Percentiles rank a stretch among this genome's conserved stretches.
phyloP scores from a whole-genome alignment of 2,888 invertebrate species.

The Conistra vaccinii region DNA sequence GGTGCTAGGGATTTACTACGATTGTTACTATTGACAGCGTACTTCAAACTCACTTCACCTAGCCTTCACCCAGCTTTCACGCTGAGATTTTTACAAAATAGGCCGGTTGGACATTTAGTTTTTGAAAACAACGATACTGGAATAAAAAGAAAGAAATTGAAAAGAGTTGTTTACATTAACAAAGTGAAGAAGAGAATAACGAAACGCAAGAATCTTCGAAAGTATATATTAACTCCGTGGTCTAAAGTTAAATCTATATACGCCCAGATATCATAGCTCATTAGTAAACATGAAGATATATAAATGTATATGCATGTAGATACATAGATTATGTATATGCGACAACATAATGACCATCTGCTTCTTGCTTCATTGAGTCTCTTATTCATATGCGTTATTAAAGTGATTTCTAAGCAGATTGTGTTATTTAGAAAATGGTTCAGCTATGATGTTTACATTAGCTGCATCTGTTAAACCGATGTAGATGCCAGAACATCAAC shows the following conservation, averaged over 20 bases:
- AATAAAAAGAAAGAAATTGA: too few relatives aligned
- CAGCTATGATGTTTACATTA: not conserved
- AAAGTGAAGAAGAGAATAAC: too few relatives aligned
- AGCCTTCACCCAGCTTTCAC: too few relatives aligned
- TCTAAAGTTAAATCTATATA: not conserved
- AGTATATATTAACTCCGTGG: not conserved
- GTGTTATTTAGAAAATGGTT: constrained; percentile 18
- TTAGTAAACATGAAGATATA: constrained; percentile 37
- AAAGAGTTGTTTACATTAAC: too few relatives aligned
- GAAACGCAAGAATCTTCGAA: constrained; percentile 1
- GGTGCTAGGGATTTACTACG: too few relatives aligned
- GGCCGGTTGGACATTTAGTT: too few relatives aligned
- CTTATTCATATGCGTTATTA: constrained; percentile 11
- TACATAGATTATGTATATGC: constrained; percentile 28
- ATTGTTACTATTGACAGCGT: too few relatives aligned
- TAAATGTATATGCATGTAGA: not conserved
- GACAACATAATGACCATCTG: constrained; percentile 33
- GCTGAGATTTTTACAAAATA: too few relatives aligned
- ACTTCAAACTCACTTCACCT: too few relatives aligned
- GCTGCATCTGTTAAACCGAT: not conserved
- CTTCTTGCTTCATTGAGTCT: constrained; percentile 7
- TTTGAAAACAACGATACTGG: too few relatives aligned
- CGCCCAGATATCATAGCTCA: constrained; percentile 8
- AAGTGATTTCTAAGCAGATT: constrained; percentile 25
- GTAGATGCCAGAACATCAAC: too few relatives aligned